A percentile compares a stretch with the other conserved stretches of the same genome.
Conservation (phyloP, 2,888 invertebrate species). For the Euzophera pinguis region DNA sequence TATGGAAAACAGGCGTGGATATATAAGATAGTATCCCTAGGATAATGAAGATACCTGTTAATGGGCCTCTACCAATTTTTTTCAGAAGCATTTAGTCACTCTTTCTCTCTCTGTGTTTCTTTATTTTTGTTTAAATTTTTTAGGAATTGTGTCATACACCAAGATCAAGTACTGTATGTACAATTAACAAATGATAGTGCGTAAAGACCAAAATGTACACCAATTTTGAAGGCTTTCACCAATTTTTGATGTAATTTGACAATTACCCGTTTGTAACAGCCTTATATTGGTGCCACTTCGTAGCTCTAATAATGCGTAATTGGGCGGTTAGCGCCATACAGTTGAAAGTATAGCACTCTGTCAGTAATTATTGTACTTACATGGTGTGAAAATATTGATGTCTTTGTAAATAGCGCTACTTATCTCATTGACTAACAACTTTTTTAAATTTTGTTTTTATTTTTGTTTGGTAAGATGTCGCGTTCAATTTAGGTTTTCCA, state of each 20-base stretch:
- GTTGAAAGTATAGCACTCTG: slow-evolving; percentile 6
- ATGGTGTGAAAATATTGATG: background rate
- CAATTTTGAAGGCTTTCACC: slow-evolving; percentile 5
- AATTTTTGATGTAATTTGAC: slow-evolving; percentile 5
- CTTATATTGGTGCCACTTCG: slow-evolving; percentile 2
- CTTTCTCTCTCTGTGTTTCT: no score
- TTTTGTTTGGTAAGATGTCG: background rate
- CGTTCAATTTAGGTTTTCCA: no score
- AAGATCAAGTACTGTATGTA: no score
- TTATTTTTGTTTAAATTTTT: no score
- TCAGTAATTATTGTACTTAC: background rate
- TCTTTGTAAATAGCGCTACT: no score
- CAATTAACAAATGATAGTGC: background rate
- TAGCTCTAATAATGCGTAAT: background rate
- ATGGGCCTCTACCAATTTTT: no score
- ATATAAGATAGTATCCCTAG: no score
- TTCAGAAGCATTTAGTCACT: no score
- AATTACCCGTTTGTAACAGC: slow-evolving; percentile 1
- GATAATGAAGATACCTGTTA: no score
- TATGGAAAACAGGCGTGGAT: no score
- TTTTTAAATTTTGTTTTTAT: background rate
- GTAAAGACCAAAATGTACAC: background rate
- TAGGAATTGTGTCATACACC: no score
- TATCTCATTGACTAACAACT: background rate
- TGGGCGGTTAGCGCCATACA: slow-evolving; percentile 1